Evolutionary conservation across 2,888 invertebrate species (phyloP), one percentile per base, ranked within the genome.

Genomic region (Dicyrtoma fusca): DNA sequence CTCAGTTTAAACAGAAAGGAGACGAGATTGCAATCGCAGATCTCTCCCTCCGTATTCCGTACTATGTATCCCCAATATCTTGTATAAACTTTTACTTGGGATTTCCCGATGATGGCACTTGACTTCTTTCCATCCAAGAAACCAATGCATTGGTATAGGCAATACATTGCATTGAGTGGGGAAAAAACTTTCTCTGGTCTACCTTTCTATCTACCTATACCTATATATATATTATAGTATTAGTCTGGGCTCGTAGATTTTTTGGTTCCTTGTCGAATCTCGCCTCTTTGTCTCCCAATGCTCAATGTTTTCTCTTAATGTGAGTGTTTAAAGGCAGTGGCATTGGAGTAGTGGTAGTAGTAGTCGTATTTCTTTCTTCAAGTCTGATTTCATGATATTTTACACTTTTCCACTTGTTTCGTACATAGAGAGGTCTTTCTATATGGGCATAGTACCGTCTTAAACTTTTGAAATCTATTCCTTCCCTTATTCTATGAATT

Each of bases 351-450:
- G n/a, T n/a, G n/a, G n/a, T n/a, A n/a, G n/a, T n/a, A n/a, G n/a
- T n/a, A n/a, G n/a, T n/a, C n/a, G n/a, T n/a, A n/a, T n/a, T n/a
- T n/a, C n/a, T n/a, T n/a, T n/a, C 59, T 59, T 59, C 19, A 19
- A 44, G 42, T 42, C 44, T 47, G 63, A 63, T 63, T 65, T 65
- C 19, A 49, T 3, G 51, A 42, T 55, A 53, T 66, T 55, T 66
- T 53, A 55, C 66, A 1, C 47, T 26, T 66, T 34, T 23, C 1
- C n/a, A 19, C 53, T 17, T 26, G 10, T 51, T 47, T n/a, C 34
- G 34, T n/a, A 25, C 47, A 11, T n/a, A n/a, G n/a, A n/a, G n/a
- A n/a, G n/a, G 49, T 65, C 34, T 65, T 65, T 34, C n/a, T 61
- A 26, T n/a, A 23, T 25, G 6, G 10, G 26, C n/a, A 59, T 63